phyloP scores from a whole-genome alignment of 2,888 invertebrate species.

The Tipula confusa region DNA sequence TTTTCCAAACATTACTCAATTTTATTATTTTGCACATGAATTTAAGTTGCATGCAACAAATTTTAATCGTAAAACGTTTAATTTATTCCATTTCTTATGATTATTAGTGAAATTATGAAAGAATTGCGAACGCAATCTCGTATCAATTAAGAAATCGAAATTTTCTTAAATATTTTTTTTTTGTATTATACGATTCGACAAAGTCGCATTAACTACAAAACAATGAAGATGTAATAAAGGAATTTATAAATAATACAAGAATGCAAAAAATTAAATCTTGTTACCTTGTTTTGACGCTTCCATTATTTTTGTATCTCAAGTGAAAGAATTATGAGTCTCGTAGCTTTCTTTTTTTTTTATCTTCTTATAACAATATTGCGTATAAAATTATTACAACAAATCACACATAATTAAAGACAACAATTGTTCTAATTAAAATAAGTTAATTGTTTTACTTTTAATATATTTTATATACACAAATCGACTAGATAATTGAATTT shows the following conservation, averaged over 20 bases:
- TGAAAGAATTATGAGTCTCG: background rate
- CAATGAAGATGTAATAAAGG: background rate
- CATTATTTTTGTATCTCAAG: background rate
- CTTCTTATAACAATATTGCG: background rate
- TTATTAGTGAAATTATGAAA: background rate
- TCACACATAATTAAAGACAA: background rate
- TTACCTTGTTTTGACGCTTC: conserved; percentile 17
- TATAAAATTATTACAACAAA: background rate
- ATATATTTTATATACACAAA: background rate
- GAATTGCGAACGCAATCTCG: background rate
- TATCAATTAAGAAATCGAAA: background rate
- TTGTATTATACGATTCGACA: background rate
- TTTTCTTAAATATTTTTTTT: background rate
- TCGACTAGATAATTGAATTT: background rate
- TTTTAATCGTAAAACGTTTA: background rate
- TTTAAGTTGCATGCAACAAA: background rate
- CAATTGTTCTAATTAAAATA: background rate
- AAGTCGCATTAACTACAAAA: background rate
- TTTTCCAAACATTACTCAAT: background rate
- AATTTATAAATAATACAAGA: background rate
- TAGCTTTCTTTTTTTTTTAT: background rate
- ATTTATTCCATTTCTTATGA: background rate
- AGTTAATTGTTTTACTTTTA: background rate
- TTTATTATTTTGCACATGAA: background rate
- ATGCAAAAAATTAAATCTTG: background rate